Conservation (phyloP, 1,140 invertebrate species). For the Zaprionus kolodkinae region DNA sequence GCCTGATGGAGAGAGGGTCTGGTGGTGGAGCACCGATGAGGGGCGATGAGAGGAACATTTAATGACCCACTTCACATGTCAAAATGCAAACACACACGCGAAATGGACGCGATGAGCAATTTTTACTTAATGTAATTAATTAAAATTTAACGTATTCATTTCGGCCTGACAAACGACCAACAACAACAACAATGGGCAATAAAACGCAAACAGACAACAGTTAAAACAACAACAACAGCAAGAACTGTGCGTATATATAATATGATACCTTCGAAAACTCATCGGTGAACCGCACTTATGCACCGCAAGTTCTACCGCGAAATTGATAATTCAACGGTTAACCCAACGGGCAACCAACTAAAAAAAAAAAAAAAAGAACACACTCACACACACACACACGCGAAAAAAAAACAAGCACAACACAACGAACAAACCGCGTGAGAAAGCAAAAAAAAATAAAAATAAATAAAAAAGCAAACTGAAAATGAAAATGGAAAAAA, state of each 20-base stretch:
- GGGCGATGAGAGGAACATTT: constrained; percentile 35
- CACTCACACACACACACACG: constrained; percentile 1
- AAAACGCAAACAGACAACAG: constrained; percentile 33
- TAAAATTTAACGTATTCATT: constrained; percentile 79
- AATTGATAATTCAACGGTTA: constrained; percentile 84
- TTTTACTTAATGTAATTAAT: constrained; percentile 80
- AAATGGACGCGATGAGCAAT: constrained; percentile 46
- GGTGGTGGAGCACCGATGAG: background rate
- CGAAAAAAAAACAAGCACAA: constrained; percentile 13
- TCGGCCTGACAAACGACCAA: constrained; percentile 43
- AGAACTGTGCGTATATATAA: constrained; percentile 35
- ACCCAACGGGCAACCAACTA: constrained; percentile 74
- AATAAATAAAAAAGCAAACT: constrained; percentile 15
- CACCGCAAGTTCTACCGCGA: constrained; percentile 83
- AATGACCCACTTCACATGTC: constrained; percentile 71
- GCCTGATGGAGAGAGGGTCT: constrained; percentile 3
- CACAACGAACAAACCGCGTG: constrained; percentile 24
- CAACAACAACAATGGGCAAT: constrained; percentile 28
- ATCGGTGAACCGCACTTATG: constrained; percentile 83
- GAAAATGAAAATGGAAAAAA: constrained; percentile 26
- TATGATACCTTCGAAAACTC: constrained; percentile 83
- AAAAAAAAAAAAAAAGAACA: constrained; percentile 45
- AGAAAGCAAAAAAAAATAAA: constrained; percentile 34
- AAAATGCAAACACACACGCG: constrained; percentile 47
- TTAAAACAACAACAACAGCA: constrained; percentile 30